phyloP scores from a whole-genome alignment of 23 tunicate species.

The Halocynthia roretzi region DNA sequence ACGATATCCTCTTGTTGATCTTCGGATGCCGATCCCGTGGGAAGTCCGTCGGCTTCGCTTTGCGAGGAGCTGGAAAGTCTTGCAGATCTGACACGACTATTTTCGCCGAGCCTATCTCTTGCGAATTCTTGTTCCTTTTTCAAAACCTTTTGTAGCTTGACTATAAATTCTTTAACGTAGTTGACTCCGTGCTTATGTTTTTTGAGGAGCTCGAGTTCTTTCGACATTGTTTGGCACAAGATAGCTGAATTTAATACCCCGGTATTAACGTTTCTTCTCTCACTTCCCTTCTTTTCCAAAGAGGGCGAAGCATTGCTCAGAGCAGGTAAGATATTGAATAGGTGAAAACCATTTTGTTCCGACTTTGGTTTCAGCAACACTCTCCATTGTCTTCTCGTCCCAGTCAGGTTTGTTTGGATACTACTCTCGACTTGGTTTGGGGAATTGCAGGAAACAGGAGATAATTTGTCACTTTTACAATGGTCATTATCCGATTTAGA shows the following conservation, averaged over 20 bases:
- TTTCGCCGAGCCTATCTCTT: not conserved
- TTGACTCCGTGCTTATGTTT: not conserved
- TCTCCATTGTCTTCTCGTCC: too few species aligned
- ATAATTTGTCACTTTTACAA: too few species aligned
- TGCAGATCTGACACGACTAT: not conserved
- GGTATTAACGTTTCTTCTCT: not conserved
- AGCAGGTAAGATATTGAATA: too few species aligned
- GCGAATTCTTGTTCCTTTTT: constrained; percentile 4
- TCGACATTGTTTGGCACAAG: not conserved
- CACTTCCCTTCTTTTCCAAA: too few species aligned
- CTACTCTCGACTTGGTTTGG: too few species aligned
- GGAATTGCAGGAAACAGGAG: too few species aligned
- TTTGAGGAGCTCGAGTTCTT: constrained; percentile 6
- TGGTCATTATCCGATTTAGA: too few species aligned
- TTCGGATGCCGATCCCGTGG: not conserved
- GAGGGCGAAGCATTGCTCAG: too few species aligned
- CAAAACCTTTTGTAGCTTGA: not conserved
- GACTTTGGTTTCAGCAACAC: too few species aligned
- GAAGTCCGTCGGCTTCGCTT: not conserved
- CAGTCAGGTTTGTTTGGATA: too few species aligned
- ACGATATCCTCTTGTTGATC: not conserved
- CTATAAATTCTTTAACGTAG: constrained; percentile 8
- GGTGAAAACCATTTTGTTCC: too few species aligned
- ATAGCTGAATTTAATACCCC: not conserved
- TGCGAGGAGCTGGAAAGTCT: not conserved